These are phyloP conservation scores for Andricus quercusramuli DNA, from an alignment of 2,888 invertebrate species.

Conservation along the genomic window DNA sequence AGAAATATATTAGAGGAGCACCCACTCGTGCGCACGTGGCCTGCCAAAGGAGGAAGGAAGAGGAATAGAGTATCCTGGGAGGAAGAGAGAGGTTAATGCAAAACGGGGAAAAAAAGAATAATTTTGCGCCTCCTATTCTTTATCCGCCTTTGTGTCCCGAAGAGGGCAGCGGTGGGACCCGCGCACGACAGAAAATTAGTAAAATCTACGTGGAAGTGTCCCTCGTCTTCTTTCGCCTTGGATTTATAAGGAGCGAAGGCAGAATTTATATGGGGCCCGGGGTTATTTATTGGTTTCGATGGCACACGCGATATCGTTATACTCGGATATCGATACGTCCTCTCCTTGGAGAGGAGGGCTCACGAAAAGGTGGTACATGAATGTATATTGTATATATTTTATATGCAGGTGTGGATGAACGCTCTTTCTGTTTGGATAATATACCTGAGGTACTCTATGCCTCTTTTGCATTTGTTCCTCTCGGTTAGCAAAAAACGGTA, in stretches of 20 bases:
- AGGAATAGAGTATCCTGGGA: slow-evolving; percentile 45
- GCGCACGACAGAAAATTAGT: slow-evolving; percentile 76
- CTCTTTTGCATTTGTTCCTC: slow-evolving; percentile 39
- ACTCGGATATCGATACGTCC: slow-evolving; percentile 76
- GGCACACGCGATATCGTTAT: slow-evolving; percentile 75
- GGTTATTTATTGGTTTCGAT: slow-evolving; percentile 77
- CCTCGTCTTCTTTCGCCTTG: slow-evolving; percentile 66
- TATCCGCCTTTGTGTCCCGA: slow-evolving; percentile 62
- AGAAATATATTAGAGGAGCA: slow-evolving; percentile 73
- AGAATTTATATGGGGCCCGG: slow-evolving; percentile 73
- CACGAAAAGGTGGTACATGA: slow-evolving; percentile 57
- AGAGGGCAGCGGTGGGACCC: slow-evolving; percentile 60
- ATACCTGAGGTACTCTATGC: slow-evolving; percentile 40
- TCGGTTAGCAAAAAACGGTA: slow-evolving; percentile 54
- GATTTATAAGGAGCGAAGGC: slow-evolving; percentile 77
- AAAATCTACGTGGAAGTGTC: slow-evolving; percentile 76
- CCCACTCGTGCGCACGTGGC: slow-evolving; percentile 67
- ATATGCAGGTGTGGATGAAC: slow-evolving; percentile 46
- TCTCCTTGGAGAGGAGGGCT: slow-evolving; percentile 53
- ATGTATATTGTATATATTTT: slow-evolving; percentile 50
- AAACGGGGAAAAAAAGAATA: slow-evolving; percentile 49
- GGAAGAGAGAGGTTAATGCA: slow-evolving; percentile 54
- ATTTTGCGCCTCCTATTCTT: slow-evolving; percentile 58
- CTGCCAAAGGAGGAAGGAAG: slow-evolving; percentile 38
- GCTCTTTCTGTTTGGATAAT: slow-evolving; percentile 28